Conservation (phyloP, 2,797 vertebrate genomes). For the Rhynchotus rufescens region DNA sequence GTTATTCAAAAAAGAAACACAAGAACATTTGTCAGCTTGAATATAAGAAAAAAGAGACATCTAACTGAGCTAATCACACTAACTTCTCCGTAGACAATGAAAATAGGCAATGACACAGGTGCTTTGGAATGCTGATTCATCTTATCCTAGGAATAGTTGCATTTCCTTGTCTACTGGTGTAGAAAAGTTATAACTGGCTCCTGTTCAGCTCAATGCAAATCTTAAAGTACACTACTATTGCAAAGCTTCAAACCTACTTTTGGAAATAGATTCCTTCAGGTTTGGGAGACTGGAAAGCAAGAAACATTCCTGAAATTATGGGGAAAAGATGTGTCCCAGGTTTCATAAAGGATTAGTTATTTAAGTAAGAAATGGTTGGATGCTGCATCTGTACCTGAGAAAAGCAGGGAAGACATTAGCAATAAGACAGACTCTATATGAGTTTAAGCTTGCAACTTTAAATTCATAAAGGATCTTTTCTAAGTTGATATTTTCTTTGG, state of each 20-base stretch:
- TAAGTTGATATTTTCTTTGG: neutral
- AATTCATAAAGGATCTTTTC: neutral
- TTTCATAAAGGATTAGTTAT: neutral
- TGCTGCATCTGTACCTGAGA: neutral
- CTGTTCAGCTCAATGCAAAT: neutral
- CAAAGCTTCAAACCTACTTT: neutral
- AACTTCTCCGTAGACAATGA: neutral
- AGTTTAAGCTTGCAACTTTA: neutral
- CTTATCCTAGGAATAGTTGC: neutral
- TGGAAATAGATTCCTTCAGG: neutral
- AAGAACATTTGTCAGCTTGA: neutral
- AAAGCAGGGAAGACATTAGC: neutral
- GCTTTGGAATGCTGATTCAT: neutral
- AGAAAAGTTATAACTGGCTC: neutral
- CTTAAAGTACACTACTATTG: neutral
- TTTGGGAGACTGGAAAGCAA: neutral
- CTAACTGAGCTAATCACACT: neutral
- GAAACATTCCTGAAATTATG: neutral
- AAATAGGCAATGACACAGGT: neutral
- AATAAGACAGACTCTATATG: fast-evolving
- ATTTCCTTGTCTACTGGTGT: neutral
- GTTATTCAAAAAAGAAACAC: neutral
- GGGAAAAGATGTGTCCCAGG: neutral
- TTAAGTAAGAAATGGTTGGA: neutral
- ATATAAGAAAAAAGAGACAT: neutral